phyloP scores from a whole-genome alignment of 1,140 invertebrate species.

The Pachypsylla venusta region DNA sequence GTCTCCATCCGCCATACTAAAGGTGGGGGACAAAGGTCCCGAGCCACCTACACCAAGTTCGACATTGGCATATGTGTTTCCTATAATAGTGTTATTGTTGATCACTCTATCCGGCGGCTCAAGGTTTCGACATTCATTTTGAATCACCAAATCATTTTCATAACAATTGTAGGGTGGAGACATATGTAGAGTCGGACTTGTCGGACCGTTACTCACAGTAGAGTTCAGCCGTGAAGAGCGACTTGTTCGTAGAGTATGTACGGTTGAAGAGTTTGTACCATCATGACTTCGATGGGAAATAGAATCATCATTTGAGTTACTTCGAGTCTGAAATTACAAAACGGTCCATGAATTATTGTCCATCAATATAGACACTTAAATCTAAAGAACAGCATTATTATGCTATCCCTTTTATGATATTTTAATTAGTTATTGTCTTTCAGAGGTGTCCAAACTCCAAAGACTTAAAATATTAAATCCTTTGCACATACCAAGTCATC shows the following conservation, averaged over 20 bases:
- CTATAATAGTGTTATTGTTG: constrained; percentile 17
- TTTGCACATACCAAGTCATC: too few species aligned
- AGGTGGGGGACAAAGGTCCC: not conserved
- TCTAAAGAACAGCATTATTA: too few species aligned
- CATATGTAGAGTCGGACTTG: constrained; percentile 35
- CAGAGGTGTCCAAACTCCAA: too few species aligned
- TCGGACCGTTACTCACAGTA: constrained; percentile 37
- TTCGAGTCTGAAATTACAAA: constrained; percentile 31
- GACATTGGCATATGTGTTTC: constrained; percentile 17
- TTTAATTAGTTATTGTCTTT: too few species aligned
- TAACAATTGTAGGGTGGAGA: constrained; percentile 21
- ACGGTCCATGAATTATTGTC: too few species aligned
- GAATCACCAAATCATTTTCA: constrained; percentile 16
- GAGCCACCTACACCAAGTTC: constrained; percentile 16
- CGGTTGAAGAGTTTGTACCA: not conserved
- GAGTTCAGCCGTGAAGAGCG: constrained; percentile 24
- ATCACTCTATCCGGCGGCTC: constrained; percentile 7
- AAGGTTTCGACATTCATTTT: constrained; percentile 14
- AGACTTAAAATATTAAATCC: too few species aligned
- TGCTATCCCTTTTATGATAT: too few species aligned
- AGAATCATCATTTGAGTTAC: constrained; percentile 31
- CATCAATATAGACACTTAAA: too few species aligned
- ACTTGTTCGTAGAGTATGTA: not conserved
- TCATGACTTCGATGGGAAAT: constrained; percentile 13
- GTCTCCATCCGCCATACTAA: constrained; percentile 13